phyloP scores from a whole-genome alignment of 2,888 invertebrate species.

The Crossocerus cetratus region DNA sequence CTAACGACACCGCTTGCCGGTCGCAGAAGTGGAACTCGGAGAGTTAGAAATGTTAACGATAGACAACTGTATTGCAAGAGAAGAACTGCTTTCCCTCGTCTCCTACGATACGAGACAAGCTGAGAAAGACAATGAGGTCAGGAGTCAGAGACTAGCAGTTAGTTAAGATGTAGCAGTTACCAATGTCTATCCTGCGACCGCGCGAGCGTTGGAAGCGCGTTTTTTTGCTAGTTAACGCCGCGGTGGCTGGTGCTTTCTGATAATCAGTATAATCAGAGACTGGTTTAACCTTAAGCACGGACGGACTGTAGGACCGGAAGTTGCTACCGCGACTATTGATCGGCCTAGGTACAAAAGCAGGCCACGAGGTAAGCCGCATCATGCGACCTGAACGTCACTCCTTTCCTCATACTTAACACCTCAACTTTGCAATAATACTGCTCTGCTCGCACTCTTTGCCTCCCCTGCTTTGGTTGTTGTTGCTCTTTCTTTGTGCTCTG shows the following conservation, averaged over 20 bases:
- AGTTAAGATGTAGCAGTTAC: neutral
- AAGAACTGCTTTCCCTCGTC: neutral
- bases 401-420: conserved; percentile 52
- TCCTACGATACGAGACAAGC: neutral
- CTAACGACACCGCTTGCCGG: conserved; percentile 21
- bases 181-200: conserved; percentile 29
- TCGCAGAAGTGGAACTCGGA: conserved; percentile 7
- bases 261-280: conserved; percentile 44
- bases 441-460: conserved; percentile 18
- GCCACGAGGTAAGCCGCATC: conserved; percentile 72
- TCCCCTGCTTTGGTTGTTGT: neutral
- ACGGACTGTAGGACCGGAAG: conserved; percentile 65
- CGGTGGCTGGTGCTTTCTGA: conserved; percentile 13
- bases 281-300: conserved; percentile 57
- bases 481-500: neutral
- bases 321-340: conserved; percentile 69
- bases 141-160: neutral
- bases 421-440: conserved; percentile 20
- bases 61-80: neutral
- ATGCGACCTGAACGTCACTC: conserved; percentile 60
- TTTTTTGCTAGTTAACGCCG: conserved; percentile 19
- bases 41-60: neutral
- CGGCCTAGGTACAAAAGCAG: conserved; percentile 65
- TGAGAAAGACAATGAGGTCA: neutral
- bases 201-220: neutral